Conservation (phyloP, 2,888 invertebrate genomes). For the Brachyopa scutellaris region DNA sequence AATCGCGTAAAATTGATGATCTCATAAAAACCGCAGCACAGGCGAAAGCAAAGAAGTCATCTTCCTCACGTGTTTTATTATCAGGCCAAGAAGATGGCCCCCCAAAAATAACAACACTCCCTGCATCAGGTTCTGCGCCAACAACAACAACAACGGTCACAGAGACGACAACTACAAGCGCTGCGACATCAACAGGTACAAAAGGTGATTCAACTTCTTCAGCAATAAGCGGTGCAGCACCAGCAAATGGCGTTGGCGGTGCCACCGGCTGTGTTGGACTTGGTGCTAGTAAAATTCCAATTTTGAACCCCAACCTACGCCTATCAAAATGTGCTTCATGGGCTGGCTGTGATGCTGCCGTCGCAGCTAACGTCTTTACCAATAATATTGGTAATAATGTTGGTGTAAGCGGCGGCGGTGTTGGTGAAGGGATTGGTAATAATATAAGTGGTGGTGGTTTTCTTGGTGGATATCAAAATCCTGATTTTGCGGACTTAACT, state of each 20-base stretch:
- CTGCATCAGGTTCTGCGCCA: constrained; percentile 28
- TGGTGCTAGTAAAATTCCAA: constrained; percentile 85
- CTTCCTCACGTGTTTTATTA: constrained; percentile 11
- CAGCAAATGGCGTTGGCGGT: constrained; percentile 50
- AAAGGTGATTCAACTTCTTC: constrained; percentile 66
- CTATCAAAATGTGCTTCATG: constrained; percentile 88
- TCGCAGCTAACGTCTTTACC: constrained; percentile 74
- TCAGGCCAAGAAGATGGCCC: constrained; percentile 12
- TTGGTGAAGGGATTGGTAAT: constrained; percentile 69
- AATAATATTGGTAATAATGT: constrained; percentile 76
- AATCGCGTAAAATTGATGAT: constrained; percentile 65
- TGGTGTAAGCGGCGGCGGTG: constrained; percentile 3
- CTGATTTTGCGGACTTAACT: constrained; percentile 83
- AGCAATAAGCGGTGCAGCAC: constrained; percentile 55
- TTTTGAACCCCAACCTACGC: constrained; percentile 83
- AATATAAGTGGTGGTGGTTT: constrained; percentile 74
- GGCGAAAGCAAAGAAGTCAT: constrained; percentile 31
- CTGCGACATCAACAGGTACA: constrained; percentile 49
- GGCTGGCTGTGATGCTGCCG: constrained; percentile 83
- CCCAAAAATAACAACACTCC: not conserved
- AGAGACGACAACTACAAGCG: constrained; percentile 54
- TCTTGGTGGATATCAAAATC: constrained; percentile 78
- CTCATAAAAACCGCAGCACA: constrained; percentile 25
- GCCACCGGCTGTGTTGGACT: constrained; percentile 46
- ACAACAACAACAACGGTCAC: constrained; percentile 58